These are phyloP conservation scores for Crypturellus tataupa DNA, from an alignment of 2,797 vertebrate species.

Conservation along the genomic window DNA sequence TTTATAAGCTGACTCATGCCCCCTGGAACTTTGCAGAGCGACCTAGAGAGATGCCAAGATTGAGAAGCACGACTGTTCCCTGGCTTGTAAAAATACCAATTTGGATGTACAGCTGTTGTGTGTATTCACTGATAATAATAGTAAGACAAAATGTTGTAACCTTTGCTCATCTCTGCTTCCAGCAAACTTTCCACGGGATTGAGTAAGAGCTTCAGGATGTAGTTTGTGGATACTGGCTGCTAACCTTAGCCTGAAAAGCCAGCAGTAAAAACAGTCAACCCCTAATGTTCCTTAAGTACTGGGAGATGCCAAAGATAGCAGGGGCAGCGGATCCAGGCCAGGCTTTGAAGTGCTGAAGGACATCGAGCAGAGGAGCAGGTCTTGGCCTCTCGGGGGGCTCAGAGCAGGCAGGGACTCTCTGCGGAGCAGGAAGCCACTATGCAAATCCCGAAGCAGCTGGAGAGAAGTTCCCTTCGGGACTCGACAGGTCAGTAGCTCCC, in stretches of 20 bases:
- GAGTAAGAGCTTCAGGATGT: slow-evolving; percentile 58
- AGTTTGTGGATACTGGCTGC: slow-evolving; percentile 39
- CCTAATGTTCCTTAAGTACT: neutral
- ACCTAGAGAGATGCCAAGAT: slow-evolving; percentile 54
- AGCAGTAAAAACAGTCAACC: neutral
- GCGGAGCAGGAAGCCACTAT: neutral
- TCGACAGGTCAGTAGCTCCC: neutral
- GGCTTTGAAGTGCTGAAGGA: slow-evolving; percentile 13
- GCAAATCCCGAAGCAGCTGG: neutral
- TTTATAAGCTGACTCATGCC: slow-evolving; percentile 63
- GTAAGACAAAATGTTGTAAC: slow-evolving; percentile 17
- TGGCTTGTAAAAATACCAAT: slow-evolving; percentile 47
- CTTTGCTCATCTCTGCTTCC: slow-evolving; percentile 46
- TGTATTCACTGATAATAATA: slow-evolving; percentile 36
- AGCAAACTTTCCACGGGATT: slow-evolving; percentile 54
- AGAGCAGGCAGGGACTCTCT: neutral
- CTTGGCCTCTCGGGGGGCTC: neutral
- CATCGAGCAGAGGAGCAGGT: neutral
- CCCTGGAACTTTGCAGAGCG: slow-evolving; percentile 23
- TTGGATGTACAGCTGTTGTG: slow-evolving; percentile 60
- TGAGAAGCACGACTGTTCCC: slow-evolving; percentile 31
- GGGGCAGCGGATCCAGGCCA: neutral
- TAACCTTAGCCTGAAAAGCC: neutral
- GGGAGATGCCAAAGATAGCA: slow-evolving; percentile 27
- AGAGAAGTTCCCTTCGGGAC: neutral